These are phyloP conservation scores for Alcedo atthis DNA, from an alignment of 2,797 vertebrate genomes.

Conservation along the genomic window DNA sequence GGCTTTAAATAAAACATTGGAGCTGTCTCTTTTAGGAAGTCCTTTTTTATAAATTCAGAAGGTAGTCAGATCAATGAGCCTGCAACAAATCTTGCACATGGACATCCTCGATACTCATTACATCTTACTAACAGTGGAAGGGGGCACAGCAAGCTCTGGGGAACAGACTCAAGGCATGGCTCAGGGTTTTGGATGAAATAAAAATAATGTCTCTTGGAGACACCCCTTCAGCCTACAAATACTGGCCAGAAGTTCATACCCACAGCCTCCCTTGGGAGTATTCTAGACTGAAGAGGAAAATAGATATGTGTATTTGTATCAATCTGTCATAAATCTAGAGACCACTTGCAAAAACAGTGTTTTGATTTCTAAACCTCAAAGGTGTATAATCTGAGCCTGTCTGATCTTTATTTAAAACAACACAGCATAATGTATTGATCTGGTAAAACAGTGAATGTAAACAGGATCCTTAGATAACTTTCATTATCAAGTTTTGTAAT, in stretches of 20 bases:
- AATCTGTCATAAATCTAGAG: not conserved
- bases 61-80: not conserved
- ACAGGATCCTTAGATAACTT: not conserved
- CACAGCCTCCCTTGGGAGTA: not conserved
- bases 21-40: not conserved
- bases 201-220: not conserved
- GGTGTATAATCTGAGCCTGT: not conserved
- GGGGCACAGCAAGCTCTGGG: not conserved
- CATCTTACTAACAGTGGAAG: not conserved
- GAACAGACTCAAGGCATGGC: not conserved
- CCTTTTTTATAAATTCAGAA: not conserved
- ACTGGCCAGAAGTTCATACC: not conserved
- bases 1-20: not conserved
- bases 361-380: not conserved
- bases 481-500: not conserved
- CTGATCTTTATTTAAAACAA: not conserved
- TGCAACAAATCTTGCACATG: not conserved
- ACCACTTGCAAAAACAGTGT: not conserved
- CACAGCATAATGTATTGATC: not conserved
- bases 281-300: not conserved
- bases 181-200: not conserved
- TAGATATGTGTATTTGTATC: not conserved
- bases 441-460: not conserved
- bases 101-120: not conserved
- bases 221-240: not conserved